phyloP scores from a whole-genome alignment of 2,113 vertebrate genomes.

The Ia io region DNA sequence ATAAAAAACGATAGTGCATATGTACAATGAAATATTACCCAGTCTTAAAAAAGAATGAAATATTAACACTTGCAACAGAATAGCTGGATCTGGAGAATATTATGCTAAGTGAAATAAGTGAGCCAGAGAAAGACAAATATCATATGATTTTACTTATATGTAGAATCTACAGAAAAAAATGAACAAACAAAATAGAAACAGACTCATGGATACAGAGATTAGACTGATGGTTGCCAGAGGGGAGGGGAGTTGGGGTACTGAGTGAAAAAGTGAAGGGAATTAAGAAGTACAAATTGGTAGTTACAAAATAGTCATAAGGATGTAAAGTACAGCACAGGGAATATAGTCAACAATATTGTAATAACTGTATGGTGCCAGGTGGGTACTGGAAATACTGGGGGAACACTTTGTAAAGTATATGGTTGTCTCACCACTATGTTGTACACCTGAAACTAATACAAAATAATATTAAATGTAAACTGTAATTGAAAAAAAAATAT shows the following conservation, averaged over 20 bases:
- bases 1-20: not conserved
- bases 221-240: not conserved
- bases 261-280: not conserved
- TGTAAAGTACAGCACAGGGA: not conserved
- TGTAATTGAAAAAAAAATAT: not conserved
- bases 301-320: not conserved
- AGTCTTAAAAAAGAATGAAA: not conserved
- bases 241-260: not conserved
- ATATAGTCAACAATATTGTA: not conserved
- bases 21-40: not conserved
- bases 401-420: not conserved
- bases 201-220: not conserved
- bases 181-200: not conserved
- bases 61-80: not conserved
- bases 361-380: not conserved
- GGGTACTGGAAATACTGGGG: not conserved
- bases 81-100: not conserved
- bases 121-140: not conserved
- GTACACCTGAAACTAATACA: not conserved
- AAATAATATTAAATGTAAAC: not conserved
- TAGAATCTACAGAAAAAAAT: not conserved
- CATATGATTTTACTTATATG: not conserved
- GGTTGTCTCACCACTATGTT: not conserved
- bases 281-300: not conserved
- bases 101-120: not conserved